Percentiles rank a stretch among this genome's conserved stretches.
phyloP scores from a whole-genome alignment of 2,888 invertebrate genomes.

The Melitaea athalia region DNA sequence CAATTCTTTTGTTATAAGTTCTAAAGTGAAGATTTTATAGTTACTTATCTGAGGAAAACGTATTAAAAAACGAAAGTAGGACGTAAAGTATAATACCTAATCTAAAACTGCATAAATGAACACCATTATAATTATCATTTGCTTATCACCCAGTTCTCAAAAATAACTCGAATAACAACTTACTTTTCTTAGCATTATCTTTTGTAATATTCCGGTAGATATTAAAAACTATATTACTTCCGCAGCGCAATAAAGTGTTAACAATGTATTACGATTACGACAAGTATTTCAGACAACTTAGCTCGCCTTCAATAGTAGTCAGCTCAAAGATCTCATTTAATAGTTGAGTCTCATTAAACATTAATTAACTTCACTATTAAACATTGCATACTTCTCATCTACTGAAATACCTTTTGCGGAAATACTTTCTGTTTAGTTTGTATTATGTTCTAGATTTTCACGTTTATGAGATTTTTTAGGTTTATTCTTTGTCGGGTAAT shows the following conservation, averaged over 20 bases:
- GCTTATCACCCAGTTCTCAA: background rate
- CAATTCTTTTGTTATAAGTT: no score
- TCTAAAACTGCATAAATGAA: background rate
- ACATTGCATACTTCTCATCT: constrained; percentile 3
- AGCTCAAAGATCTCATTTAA: constrained; percentile 5
- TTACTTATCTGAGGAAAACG: no score
- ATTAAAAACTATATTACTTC: constrained; percentile 16
- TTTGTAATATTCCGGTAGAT: background rate
- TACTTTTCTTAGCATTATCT: background rate
- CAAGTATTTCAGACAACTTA: constrained; percentile 18
- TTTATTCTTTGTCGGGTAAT: background rate
- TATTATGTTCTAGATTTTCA: constrained; percentile 1
- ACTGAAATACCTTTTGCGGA: constrained; percentile 8
- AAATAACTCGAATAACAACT: background rate
- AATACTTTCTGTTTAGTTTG: constrained; percentile 7
- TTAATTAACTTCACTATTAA: constrained; percentile 29
- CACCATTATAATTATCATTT: background rate
- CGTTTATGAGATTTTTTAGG: background rate
- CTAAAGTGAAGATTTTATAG: background rate
- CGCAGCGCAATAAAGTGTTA: constrained; percentile 25
- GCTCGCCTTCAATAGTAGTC: constrained; percentile 16
- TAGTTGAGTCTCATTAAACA: constrained; percentile 26
- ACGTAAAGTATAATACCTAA: background rate
- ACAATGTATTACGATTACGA: constrained; percentile 21
- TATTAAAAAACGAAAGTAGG: background rate